A percentile compares a stretch with the other conserved stretches of the same genome.
Evolutionary conservation across 2,888 invertebrate genomes (phyloP).

Genomic region (Drosophila barbarae): DNA sequence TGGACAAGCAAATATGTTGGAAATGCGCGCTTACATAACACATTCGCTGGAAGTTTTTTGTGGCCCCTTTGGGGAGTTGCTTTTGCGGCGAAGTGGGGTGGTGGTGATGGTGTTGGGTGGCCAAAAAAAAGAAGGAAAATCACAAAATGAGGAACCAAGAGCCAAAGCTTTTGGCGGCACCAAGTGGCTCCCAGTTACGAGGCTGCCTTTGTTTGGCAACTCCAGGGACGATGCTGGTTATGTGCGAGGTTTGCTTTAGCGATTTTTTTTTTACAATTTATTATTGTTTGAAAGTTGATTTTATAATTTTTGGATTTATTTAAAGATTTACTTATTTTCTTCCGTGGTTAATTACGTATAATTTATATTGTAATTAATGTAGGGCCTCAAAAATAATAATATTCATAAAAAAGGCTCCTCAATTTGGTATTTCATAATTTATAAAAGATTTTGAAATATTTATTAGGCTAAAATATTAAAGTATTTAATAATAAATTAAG

Average conservation of each 20-base stretch:
- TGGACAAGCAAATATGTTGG: slow-evolving; percentile 37
- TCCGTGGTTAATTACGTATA: no score
- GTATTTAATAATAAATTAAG: not conserved
- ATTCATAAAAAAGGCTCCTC: no score
- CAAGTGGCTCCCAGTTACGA: slow-evolving; percentile 39
- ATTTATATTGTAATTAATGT: no score
- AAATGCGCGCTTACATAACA: slow-evolving; percentile 48
- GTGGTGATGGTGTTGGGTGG: slow-evolving; percentile 20
- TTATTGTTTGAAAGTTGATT: no score
- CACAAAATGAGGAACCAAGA: slow-evolving; percentile 13
- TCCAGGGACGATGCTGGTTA: slow-evolving; percentile 32
- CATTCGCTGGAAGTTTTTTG: slow-evolving; percentile 34
- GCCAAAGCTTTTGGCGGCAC: slow-evolving; percentile 24
- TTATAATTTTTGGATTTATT: no score
- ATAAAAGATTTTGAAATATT: no score
- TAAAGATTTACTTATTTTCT: no score
- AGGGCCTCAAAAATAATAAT: no score
- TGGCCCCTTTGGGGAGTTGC: slow-evolving; percentile 40
- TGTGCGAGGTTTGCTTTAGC: slow-evolving; percentile 17
- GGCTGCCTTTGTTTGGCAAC: slow-evolving; percentile 37
- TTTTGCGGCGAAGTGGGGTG: slow-evolving; percentile 8
- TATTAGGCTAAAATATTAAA: not conserved
- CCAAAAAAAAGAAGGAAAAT: slow-evolving; percentile 3
- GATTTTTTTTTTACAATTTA: no score
- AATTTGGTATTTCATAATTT: no score